A percentile compares a stretch with the other conserved stretches of the same genome.
These are phyloP conservation scores for Alsophila aescularia DNA, from an alignment of 2,888 invertebrate species.

Conservation along the genomic window DNA sequence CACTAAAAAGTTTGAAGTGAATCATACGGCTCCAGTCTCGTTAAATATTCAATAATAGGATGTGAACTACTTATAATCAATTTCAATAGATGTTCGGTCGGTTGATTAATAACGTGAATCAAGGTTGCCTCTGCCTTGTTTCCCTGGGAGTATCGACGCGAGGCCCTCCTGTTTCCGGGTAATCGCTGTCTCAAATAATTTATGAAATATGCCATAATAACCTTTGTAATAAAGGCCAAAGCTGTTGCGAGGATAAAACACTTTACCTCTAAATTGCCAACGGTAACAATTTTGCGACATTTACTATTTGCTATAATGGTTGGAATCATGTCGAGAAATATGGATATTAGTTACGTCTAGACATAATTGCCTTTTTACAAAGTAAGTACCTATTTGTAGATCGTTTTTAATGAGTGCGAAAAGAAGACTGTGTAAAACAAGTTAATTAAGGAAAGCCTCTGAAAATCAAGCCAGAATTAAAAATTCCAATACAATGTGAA, in stretches of 20 bases:
- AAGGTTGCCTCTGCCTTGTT: constrained; percentile 23
- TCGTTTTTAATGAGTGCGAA: too few species aligned
- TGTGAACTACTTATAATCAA: constrained; percentile 20
- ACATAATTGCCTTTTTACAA: too few species aligned
- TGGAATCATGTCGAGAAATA: constrained; percentile 10
- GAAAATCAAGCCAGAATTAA: too few species aligned
- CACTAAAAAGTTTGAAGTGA: constrained; percentile 9
- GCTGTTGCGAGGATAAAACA: constrained; percentile 60
- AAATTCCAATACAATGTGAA: too few species aligned
- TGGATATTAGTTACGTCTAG: constrained; percentile 5
- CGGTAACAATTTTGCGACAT: constrained; percentile 42
- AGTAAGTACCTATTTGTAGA: too few species aligned
- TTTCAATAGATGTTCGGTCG: constrained; percentile 22
- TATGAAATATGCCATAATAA: constrained; percentile 78
- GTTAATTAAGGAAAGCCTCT: too few species aligned
- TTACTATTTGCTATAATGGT: constrained; percentile 20
- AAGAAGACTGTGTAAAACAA: too few species aligned
- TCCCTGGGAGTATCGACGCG: constrained; percentile 44
- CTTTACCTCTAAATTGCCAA: constrained; percentile 64
- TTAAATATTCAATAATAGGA: constrained; percentile 13
- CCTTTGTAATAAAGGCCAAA: constrained; percentile 70
- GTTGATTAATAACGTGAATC: constrained; percentile 36
- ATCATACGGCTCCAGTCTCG: constrained; percentile 8
- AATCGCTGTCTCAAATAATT: constrained; percentile 73
- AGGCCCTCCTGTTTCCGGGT: constrained; percentile 59